Conservation (phyloP, 1,140 invertebrate species). For the Pseudomyrmex gracilis region DNA sequence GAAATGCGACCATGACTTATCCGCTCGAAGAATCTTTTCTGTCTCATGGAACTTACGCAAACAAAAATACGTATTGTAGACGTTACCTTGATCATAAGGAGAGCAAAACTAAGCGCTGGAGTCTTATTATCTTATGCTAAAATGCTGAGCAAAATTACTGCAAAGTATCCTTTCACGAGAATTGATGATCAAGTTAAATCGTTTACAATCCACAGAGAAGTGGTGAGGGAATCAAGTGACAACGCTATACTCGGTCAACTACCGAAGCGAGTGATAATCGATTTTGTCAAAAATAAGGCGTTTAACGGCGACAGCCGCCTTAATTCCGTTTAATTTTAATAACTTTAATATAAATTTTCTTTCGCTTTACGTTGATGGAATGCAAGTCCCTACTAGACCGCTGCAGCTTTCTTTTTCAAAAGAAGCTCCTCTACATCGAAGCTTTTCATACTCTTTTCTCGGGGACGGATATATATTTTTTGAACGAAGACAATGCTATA, state of each 20-base stretch:
- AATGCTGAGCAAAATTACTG: background rate
- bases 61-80: constrained; percentile 6
- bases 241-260: background rate
- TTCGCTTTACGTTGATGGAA: too few relatives aligned
- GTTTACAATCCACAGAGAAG: background rate
- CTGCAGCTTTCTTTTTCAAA: background rate
- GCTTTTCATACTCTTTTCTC: background rate
- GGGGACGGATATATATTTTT: background rate
- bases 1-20: background rate
- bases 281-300: too few relatives aligned
- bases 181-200: background rate
- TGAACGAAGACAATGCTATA: background rate
- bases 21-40: background rate
- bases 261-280: background rate
- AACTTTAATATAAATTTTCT: too few relatives aligned
- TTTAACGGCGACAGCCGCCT: too few relatives aligned
- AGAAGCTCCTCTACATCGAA: background rate
- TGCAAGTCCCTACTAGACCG: too few relatives aligned
- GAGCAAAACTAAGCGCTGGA: background rate
- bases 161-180: background rate
- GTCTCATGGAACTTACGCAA: background rate
- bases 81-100: background rate
- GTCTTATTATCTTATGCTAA: background rate
- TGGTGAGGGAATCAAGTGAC: background rate
- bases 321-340: too few relatives aligned